These are phyloP conservation scores for Drosophila macrothrix DNA, from an alignment of 2,888 invertebrate genomes.

Conservation along the genomic window DNA sequence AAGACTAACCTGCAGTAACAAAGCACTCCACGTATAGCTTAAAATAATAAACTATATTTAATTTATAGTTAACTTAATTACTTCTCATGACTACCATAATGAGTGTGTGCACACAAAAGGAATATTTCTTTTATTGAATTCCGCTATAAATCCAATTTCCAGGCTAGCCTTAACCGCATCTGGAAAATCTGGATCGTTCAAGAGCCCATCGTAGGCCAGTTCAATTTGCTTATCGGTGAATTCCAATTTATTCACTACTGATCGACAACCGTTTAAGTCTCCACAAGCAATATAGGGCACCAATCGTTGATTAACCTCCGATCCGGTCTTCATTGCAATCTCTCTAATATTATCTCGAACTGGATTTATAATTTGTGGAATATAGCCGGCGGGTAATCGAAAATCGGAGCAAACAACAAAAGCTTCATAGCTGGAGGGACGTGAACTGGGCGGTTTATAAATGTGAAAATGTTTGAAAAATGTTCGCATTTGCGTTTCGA, in stretches of 20 bases:
- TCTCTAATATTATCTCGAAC: conserved; percentile 90
- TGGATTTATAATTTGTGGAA: conserved; percentile 91
- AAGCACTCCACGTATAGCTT: background rate
- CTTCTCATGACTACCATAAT: conserved; percentile 8
- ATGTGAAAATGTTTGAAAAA: conserved; percentile 96
- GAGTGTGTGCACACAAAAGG: background rate
- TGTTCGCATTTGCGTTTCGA: conserved; percentile 95
- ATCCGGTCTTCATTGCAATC: conserved; percentile 90
- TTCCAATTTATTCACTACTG: conserved; percentile 87
- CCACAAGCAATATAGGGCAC: conserved; percentile 98
- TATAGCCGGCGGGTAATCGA: conserved; percentile 92
- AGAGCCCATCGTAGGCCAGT: conserved; percentile 45
- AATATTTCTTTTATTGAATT: conserved; percentile 7
- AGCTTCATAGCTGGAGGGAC: conserved; percentile 98
- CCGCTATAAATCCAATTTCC: conserved; percentile 14
- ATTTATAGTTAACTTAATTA: background rate
- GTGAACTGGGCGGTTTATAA: conserved; percentile 97
- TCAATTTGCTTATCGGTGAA: conserved; percentile 20
- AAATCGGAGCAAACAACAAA: conserved; percentile 97
- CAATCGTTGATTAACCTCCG: conserved; percentile 91
- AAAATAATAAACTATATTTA: background rate
- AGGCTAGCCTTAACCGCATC: conserved; percentile 33
- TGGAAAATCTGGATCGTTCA: conserved; percentile 40
- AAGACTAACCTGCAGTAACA: background rate
- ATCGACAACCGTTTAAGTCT: conserved; percentile 87